Base-by-base conservation (phyloP, 2,113 vertebrate species). In the Sardina pilchardus region DNA sequence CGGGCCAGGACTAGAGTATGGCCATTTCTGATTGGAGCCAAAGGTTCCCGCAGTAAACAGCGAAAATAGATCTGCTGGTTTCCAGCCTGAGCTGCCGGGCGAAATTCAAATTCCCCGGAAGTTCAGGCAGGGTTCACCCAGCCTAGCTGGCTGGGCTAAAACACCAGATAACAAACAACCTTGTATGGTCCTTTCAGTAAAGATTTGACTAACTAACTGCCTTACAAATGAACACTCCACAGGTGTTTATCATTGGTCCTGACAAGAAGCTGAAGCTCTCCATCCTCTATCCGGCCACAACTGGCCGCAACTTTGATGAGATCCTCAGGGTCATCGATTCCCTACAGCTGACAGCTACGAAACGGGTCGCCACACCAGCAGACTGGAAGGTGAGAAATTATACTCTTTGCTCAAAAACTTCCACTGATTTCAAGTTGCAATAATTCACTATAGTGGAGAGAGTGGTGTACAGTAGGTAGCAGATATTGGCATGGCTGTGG, bases 201-300 rank as follows among this genome's bases (percentile, higher is more conserved):
- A 5, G n/a, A 39, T 34, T 4, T 14, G 5, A 24, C 48, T 59
- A 56, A 56, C 50, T 21, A 59, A 59, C 21, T 59, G 53, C 45
- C 75, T 50, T 6, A 17, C 21, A 75, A 14, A 45, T 3, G 19
- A 30, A 4, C 4, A 42, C 50, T 44, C 75, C 89, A 3, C 82
- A 98, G 97, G 97, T 98, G 82, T 99, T 98, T 1, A 0, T 99
- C 85, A 97, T 99, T 63, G 97, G 97, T 34, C 97, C 97, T 0
- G 97, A 99, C 90, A 99, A 99, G 94, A 97, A 94, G 92, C 88
- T 99, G 87, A 99, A 97, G 89, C 96, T 99, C 30, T 99, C 97
- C 0, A 91, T 99, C 88, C 96, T 99, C 80, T 99, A 99, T 85
- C 97, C 97, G 24, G 96, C 97, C 42, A 97, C 97, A 88, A 99